Conservation (phyloP, 2,113 vertebrate species). For the Plectropomus leopardus region DNA sequence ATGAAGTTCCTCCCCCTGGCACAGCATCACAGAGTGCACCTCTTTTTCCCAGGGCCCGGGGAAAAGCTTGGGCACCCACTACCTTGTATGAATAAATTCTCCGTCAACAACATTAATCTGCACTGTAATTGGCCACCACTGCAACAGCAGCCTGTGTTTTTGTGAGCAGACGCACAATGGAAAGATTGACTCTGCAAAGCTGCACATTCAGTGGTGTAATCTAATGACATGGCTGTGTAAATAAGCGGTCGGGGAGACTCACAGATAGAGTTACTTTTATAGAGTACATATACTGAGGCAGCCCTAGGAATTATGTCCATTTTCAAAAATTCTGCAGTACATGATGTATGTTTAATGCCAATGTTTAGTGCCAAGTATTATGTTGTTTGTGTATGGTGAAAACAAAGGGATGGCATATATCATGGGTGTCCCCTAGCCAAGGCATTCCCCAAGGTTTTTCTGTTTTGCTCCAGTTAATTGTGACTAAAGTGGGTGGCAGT, state of each 20-base stretch:
- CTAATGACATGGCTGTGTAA: constrained; percentile 72
- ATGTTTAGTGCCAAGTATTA: neutral
- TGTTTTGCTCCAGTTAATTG: too few species aligned
- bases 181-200: constrained; percentile 68
- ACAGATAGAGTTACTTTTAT: constrained; percentile 12
- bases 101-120: constrained; percentile 80
- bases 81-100: constrained; percentile 73
- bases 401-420: too few species aligned
- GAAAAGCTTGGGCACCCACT: constrained; percentile 64
- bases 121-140: constrained; percentile 72
- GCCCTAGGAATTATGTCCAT: neutral
- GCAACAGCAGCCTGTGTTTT: constrained; percentile 65
- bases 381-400: neutral
- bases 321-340: neutral
- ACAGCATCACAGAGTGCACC: constrained; percentile 63
- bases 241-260: constrained; percentile 43
- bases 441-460: too few species aligned
- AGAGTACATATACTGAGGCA: constrained; percentile 1
- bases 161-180: constrained; percentile 64
- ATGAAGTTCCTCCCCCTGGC: constrained; percentile 66
- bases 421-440: too few species aligned
- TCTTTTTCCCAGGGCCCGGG: constrained; percentile 47
- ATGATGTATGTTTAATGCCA: neutral
- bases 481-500: too few species aligned
- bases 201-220: constrained; percentile 64